phyloP scores from a whole-genome alignment of 2,888 invertebrate species.

The Zygogramma bicolorata region DNA sequence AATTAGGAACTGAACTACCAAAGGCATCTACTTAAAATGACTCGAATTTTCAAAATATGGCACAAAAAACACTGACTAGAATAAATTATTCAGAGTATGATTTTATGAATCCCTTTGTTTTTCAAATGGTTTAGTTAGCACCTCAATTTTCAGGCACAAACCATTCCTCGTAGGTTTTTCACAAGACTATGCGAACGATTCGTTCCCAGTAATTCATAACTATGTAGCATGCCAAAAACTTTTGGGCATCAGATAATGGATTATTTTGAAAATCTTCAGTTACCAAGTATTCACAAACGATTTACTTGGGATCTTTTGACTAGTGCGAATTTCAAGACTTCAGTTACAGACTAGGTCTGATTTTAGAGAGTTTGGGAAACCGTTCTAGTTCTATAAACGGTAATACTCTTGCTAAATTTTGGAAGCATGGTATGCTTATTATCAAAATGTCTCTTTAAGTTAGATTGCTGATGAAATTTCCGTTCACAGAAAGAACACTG shows the following conservation, averaged over 20 bases:
- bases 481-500: constrained; percentile 68
- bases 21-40: neutral
- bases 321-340: neutral
- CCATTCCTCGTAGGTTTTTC: too few species aligned
- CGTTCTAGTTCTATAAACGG: constrained; percentile 56
- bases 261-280: too few species aligned
- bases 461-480: constrained; percentile 70
- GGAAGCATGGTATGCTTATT: constrained; percentile 59
- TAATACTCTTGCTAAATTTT: constrained; percentile 59
- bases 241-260: too few species aligned
- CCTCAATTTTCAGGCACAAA: too few species aligned
- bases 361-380: constrained; percentile 31
- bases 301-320: neutral
- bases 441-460: constrained; percentile 66
- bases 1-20: neutral
- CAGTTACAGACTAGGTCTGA: neutral
- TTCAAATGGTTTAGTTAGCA: too few species aligned
- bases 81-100: too few species aligned
- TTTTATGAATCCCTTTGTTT: too few species aligned
- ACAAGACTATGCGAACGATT: too few species aligned
- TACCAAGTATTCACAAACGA: too few species aligned
- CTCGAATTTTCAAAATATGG: neutral
- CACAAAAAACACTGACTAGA: constrained; percentile 1
- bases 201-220: too few species aligned
- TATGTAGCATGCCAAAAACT: too few species aligned